phyloP scores from a whole-genome alignment of 2,113 vertebrate genomes.

The Mellivora capensis region DNA sequence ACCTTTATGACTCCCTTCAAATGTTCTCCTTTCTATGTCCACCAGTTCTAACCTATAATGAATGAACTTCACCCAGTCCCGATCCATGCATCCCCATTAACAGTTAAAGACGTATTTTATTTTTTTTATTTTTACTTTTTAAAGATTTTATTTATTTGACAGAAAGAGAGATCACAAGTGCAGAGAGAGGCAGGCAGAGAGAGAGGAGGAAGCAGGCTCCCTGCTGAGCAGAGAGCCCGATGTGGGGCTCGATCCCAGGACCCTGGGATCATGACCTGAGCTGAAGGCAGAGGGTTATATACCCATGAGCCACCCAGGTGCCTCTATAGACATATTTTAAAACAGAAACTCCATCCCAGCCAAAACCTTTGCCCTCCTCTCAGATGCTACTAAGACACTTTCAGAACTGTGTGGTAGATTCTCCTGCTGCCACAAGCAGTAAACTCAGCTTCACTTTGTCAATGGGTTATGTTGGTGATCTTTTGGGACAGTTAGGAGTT shows the following conservation, averaged over 20 bases:
- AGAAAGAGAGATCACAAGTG: too few species aligned
- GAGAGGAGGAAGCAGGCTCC: too few species aligned
- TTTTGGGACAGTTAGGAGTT: background rate
- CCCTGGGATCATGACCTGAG: too few species aligned
- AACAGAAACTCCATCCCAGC: background rate
- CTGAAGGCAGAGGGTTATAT: too few species aligned
- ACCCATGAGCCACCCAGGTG: too few species aligned
- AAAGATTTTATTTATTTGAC: too few species aligned
- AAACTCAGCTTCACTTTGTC: background rate
- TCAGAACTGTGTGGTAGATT: background rate
- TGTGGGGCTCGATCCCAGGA: too few species aligned
- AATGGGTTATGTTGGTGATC: background rate
- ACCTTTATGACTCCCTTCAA: background rate
- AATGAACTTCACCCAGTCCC: background rate
- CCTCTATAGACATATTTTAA: background rate
- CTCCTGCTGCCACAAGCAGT: background rate
- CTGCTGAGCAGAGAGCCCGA: too few species aligned
- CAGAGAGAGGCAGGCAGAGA: too few species aligned
- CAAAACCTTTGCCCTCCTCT: background rate
- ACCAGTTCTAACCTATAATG: background rate
- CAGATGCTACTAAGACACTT: background rate
- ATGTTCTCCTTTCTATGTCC: background rate
- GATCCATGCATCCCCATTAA: background rate
- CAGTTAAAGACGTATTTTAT: background rate
- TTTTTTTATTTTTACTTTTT: too few species aligned